Conservation (phyloP, 53 echinoderm and acorn worm genomes). For the Antedon mediterranea region DNA sequence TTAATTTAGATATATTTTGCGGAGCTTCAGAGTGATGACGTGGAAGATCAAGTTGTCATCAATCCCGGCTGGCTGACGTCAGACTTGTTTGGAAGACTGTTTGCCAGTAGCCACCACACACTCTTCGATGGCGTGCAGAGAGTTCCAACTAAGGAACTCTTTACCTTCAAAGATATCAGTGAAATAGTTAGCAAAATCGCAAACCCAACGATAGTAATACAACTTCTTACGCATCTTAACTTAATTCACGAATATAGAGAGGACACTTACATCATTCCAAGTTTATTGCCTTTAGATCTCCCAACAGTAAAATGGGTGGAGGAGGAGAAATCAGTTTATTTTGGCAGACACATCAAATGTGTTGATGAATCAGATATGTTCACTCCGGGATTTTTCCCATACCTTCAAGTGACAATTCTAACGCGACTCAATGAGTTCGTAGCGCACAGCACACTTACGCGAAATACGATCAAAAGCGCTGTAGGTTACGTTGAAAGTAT, state of each 20-base stretch:
- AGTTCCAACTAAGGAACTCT: not conserved
- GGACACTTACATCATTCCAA: not conserved
- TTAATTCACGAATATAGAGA: not conserved
- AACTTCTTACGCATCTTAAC: not conserved
- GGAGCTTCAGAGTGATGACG: not conserved
- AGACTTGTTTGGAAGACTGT: not conserved
- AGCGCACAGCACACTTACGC: not conserved
- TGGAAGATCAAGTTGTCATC: not conserved
- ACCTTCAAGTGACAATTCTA: not conserved
- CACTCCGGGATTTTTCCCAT: not conserved
- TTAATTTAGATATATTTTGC: not conserved
- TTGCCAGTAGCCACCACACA: not conserved
- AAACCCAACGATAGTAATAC: not conserved
- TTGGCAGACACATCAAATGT: not conserved
- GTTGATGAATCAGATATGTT: not conserved
- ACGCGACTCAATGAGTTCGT: not conserved
- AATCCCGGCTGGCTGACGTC: not conserved
- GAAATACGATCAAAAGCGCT: not conserved
- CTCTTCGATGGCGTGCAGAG: not conserved
- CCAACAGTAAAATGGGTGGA: not conserved
- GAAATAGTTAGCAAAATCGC: not conserved
- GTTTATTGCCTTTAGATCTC: not conserved
- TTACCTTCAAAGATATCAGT: not conserved
- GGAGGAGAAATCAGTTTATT: not conserved
- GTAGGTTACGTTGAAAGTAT: not conserved